These are phyloP conservation scores for Andricus curvator DNA, from an alignment of 2,888 invertebrate genomes.

Conservation along the genomic window DNA sequence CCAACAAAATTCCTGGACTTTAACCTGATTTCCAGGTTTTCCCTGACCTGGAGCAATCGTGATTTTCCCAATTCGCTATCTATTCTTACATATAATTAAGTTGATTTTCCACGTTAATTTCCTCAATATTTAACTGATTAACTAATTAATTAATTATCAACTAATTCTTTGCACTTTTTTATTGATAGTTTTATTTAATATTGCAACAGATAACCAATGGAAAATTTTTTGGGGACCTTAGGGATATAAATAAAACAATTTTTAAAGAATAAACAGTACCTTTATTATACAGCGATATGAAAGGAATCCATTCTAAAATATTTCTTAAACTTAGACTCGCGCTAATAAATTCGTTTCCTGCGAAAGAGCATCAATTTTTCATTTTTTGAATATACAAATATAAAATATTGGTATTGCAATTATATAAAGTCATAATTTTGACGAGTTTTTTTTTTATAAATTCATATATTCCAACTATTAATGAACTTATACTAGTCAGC, in stretches of 20 bases:
- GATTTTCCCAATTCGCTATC: too few relatives aligned
- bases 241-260: not conserved
- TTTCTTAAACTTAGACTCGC: slow-evolving; percentile 49
- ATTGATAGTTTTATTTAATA: not conserved
- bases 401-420: not conserved
- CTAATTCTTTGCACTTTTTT: not conserved
- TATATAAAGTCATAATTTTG: not conserved
- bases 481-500: not conserved
- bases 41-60: too few relatives aligned
- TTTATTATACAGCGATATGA: slow-evolving; percentile 70
- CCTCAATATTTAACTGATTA: too few relatives aligned
- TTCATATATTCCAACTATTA: too few relatives aligned
- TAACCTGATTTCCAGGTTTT: too few relatives aligned
- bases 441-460: too few relatives aligned
- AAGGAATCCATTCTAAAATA: slow-evolving; percentile 65
- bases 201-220: not conserved
- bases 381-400: not conserved
- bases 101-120: too few relatives aligned
- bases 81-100: too few relatives aligned
- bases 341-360: slow-evolving; percentile 11
- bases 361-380: not conserved
- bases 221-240: not conserved
- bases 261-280: slow-evolving; percentile 70
- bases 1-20: too few relatives aligned
- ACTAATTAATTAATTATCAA: too few relatives aligned